A percentile compares a stretch with the other conserved stretches of the same genome.
These are phyloP conservation scores for Oxyruncus cristatus DNA, from an alignment of 2,113 vertebrate genomes.

Conservation along the genomic window DNA sequence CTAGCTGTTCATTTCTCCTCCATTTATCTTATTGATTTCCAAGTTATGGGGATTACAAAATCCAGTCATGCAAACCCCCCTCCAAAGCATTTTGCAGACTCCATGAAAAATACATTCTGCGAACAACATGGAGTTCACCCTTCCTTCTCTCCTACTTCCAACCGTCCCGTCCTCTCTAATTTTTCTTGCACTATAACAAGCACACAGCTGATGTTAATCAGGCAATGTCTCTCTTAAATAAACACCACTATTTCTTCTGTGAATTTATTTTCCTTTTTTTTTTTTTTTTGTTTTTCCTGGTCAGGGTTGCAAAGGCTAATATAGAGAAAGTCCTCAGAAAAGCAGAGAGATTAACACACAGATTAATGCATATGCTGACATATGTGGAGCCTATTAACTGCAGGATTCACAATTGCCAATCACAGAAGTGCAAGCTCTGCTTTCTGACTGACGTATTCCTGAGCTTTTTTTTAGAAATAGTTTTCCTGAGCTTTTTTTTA, in stretches of 20 bases:
- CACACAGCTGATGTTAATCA: neutral
- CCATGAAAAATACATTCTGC: neutral
- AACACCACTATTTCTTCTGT: neutral
- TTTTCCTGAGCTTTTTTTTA: neutral
- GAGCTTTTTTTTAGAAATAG: neutral
- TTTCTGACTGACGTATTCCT: neutral
- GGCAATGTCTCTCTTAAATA: neutral
- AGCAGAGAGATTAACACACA: neutral
- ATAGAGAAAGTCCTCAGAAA: neutral
- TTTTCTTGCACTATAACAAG: neutral
- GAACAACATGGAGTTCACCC: neutral
- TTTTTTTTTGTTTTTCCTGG: neutral
- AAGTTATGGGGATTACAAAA: conserved; percentile 20
- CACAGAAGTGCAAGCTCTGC: neutral
- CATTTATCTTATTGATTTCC: conserved; percentile 47
- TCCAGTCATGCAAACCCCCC: neutral
- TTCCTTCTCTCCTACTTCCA: neutral
- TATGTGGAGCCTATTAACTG: neutral
- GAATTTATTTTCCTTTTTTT: neutral
- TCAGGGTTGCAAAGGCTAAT: neutral
- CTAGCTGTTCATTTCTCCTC: conserved; percentile 28
- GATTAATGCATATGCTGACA: neutral
- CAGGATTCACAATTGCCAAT: neutral
- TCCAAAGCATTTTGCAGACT: neutral
- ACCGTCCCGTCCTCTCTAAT: neutral